A percentile compares a stretch with the other conserved stretches of the same genome.
Conservation (phyloP, 2,797 vertebrate genomes). For the Spatula clypeata region DNA sequence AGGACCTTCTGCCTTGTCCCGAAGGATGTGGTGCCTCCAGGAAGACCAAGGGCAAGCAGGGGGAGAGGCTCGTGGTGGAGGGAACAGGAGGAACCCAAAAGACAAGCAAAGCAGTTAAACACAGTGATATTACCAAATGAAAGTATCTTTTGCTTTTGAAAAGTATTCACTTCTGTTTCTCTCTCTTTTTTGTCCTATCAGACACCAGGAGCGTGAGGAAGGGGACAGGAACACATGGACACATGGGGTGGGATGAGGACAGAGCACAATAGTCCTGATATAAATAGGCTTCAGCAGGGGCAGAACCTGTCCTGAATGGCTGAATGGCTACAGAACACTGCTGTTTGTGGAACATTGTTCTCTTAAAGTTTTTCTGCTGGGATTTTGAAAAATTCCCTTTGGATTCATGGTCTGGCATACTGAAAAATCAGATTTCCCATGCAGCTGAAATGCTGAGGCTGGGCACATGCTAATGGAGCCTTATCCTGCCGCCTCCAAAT, state of each 20-base stretch:
- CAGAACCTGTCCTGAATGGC: neutral
- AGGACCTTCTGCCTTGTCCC: neutral
- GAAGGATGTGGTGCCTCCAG: neutral
- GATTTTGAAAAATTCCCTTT: neutral
- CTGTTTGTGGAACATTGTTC: accelerated
- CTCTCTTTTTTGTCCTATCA: neutral
- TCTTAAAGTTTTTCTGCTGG: neutral
- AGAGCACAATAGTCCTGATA: neutral
- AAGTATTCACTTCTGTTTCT: neutral
- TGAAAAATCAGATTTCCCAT: neutral
- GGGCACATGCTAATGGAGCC: neutral
- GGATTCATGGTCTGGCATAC: neutral
- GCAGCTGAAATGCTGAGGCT: neutral
- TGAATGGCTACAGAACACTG: neutral
- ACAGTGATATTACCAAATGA: neutral
- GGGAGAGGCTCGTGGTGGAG: neutral
- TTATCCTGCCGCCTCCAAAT: neutral
- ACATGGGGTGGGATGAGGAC: neutral
- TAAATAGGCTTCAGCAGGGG: neutral
- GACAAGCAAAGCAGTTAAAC: neutral
- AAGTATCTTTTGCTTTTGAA: neutral
- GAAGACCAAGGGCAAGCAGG: neutral
- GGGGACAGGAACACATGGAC: neutral
- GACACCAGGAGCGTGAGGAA: neutral
- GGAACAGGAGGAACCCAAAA: neutral